Evolutionary conservation across 2,113 vertebrate species (phyloP).

Genomic region (Heloderma charlesbogerti): DNA sequence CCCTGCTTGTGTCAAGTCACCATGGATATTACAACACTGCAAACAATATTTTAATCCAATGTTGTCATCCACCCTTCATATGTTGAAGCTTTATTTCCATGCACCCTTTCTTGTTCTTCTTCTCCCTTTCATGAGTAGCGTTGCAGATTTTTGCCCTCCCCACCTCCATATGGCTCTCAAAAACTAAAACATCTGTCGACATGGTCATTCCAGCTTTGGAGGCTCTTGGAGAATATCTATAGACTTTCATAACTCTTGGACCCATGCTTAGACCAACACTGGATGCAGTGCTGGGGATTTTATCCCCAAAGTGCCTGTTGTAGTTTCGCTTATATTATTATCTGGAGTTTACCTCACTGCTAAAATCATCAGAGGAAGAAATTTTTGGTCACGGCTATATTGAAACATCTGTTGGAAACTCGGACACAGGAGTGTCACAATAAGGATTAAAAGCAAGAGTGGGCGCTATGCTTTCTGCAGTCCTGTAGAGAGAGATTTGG

Average conservation of each 20-base stretch:
- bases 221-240: slow-evolving; percentile 67
- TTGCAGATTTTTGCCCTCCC: slow-evolving; percentile 27
- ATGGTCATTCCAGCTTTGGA: slow-evolving; percentile 64
- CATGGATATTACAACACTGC: neutral
- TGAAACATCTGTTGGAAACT: slow-evolving; percentile 74
- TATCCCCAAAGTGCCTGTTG: slow-evolving; percentile 63
- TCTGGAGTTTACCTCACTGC: slow-evolving; percentile 68
- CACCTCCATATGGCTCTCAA: slow-evolving; percentile 40
- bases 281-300: slow-evolving; percentile 66
- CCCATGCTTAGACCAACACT: slow-evolving; percentile 68
- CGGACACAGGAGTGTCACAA: slow-evolving; percentile 61
- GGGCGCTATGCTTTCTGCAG: slow-evolving; percentile 24
- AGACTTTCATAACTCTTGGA: slow-evolving; percentile 74
- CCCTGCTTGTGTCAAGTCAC: neutral
- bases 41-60: slow-evolving; percentile 16
- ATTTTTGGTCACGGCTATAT: slow-evolving; percentile 64
- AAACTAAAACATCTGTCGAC: slow-evolving; percentile 73
- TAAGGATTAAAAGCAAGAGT: slow-evolving; percentile 44
- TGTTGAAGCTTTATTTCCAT: neutral
- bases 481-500: slow-evolving; percentile 29
- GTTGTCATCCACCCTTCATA: slow-evolving; percentile 44
- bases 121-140: slow-evolving; percentile 32
- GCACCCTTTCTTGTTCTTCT: neutral
- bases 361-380: slow-evolving; percentile 70
- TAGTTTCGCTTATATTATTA: slow-evolving; percentile 67